Evolutionary conservation across 2,888 invertebrate genomes (phyloP), one percentile per base, ranked within the genome.

Genomic region (Sphaeridia pumilis): DNA sequence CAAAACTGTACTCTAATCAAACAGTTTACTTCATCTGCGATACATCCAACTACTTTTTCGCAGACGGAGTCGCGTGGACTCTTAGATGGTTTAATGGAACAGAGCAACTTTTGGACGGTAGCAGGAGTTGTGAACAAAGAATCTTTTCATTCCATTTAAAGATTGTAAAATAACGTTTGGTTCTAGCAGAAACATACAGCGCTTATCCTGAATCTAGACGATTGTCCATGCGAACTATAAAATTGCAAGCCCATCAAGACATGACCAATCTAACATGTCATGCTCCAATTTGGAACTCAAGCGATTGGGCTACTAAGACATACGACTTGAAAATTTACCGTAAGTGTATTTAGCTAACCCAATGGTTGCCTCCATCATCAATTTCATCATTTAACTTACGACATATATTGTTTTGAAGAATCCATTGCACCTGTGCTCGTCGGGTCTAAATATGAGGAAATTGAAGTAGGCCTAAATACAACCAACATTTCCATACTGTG

Each of bases 201-300:
- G 51, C 51, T 3, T 51, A 46, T 26, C 46, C 45, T 21, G 50
- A 44, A 26, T 17, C 4, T 25, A 14, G 28, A 20, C 45, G 36
- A n/a, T 38, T 25, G 3, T 22, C 38, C 35, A 20, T 51, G 42
- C 34, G 38, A n/a, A 49, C 56, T 2, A 44, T 52, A 2, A 53
- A 56, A 41, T 17, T 64, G 1, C 36, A 24, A 3, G 58, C 59
- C 4, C 50, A 50, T 14, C 2, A 25, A 14, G 53, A 56, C 2
- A 52, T 64, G 41, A 44, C 55, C 35, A 42, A 49, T 2, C 14
- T 60, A 2, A 54, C 41, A 7, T 64, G 64, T 38, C 56, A 52
- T 38, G 64, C 61, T 26, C 64, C 64, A 24, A 51, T 64, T 12
- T 64, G 64, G 64, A 64, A 64, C 46, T 49, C 61, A 1, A 55